phyloP scores from a whole-genome alignment of 2,113 vertebrate species.

The Tursiops truncatus region DNA sequence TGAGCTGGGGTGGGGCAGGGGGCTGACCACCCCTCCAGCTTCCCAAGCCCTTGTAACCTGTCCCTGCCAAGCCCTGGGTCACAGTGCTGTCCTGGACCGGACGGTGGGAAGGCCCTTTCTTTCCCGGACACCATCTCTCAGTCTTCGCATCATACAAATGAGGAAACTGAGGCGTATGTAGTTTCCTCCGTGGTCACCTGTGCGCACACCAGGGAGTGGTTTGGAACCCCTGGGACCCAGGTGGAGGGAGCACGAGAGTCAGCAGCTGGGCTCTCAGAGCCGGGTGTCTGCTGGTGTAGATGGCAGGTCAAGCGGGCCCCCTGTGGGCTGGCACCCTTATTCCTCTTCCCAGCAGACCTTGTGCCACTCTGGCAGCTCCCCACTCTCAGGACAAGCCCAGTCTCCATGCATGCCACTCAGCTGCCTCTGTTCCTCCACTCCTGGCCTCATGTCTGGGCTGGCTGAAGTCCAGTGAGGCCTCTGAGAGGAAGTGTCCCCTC shows the following conservation, averaged over 20 bases:
- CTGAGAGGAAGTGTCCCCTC: neutral
- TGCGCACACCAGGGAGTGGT: too few species aligned
- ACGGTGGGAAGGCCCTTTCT: neutral
- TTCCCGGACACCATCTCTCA: neutral
- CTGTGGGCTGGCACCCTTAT: accelerated
- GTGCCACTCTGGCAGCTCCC: accelerated
- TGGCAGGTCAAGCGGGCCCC: accelerated
- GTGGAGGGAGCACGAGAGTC: accelerated
- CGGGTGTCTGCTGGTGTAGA: neutral
- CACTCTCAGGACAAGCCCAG: neutral
- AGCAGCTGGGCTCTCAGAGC: neutral
- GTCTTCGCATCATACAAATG: neutral
- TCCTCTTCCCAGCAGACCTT: neutral
- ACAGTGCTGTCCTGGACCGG: neutral
- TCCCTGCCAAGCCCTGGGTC: too few species aligned
- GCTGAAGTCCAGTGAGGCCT: neutral
- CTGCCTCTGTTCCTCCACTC: neutral
- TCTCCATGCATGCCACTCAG: neutral
- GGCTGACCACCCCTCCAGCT: neutral
- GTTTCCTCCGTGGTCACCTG: neutral
- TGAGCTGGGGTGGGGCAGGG: neutral
- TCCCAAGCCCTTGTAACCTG: neutral
- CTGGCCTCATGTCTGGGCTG: neutral
- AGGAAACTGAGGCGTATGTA: neutral
- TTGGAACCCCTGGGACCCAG: neutral